Evolutionary conservation across 2,888 invertebrate species (phyloP).

Genomic region (Lithophane semibrunnea): DNA sequence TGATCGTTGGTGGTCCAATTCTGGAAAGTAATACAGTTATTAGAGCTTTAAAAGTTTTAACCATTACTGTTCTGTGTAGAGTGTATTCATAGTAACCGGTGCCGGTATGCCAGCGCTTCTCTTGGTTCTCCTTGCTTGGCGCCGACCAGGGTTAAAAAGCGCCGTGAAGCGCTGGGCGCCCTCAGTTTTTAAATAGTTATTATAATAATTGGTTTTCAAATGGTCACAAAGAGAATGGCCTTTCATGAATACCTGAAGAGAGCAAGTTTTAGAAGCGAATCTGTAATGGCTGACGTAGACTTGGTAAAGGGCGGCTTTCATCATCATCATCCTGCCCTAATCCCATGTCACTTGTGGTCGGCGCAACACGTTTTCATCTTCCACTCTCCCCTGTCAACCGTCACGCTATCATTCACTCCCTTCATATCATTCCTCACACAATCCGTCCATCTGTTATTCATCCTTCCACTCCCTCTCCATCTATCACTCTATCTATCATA

Average conservation of each 20-base stretch:
- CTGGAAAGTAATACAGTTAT: slow-evolving; percentile 36
- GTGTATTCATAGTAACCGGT: too few relatives aligned
- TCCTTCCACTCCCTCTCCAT: too few relatives aligned
- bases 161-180: too few relatives aligned
- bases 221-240: neutral
- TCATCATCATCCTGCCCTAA: neutral
- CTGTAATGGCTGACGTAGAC: neutral
- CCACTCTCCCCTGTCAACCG: neutral
- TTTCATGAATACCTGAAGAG: neutral
- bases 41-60: neutral
- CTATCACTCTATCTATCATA: neutral
- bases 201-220: neutral
- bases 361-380: neutral
- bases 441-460: neutral
- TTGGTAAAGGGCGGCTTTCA: neutral
- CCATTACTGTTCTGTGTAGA: neutral
- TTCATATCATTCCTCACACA: neutral
- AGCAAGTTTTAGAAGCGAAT: neutral
- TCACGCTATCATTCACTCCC: neutral
- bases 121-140: too few relatives aligned
- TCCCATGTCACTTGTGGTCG: too few relatives aligned
- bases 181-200: neutral
- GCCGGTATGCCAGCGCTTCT: too few relatives aligned
- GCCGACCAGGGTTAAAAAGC: too few relatives aligned
- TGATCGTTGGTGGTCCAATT: neutral